Percentiles rank a stretch among this genome's conserved stretches.
Conservation (phyloP, 2,113 vertebrate species). For the Chiloscyllium plagiosum region DNA sequence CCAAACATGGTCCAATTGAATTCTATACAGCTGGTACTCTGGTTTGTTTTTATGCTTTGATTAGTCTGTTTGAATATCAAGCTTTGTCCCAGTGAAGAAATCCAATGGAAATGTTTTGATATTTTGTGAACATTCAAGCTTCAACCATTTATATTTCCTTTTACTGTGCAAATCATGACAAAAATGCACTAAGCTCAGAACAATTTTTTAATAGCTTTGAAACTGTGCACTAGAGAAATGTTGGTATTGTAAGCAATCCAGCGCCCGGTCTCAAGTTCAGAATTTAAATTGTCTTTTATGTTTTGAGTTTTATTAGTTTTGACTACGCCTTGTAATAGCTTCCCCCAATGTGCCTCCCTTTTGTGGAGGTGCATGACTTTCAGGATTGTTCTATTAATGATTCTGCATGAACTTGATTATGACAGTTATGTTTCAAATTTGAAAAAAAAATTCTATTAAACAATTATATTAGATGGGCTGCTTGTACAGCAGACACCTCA, state of each 20-base stretch:
- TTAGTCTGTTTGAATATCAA: background rate
- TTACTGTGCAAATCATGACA: background rate
- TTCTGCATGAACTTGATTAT: background rate
- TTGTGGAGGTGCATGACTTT: background rate
- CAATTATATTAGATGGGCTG: background rate
- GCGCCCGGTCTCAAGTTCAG: background rate
- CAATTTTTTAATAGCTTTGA: background rate
- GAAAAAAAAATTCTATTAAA: background rate
- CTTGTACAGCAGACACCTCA: background rate
- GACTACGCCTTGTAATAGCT: background rate
- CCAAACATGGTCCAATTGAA: no score
- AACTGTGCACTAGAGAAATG: background rate
- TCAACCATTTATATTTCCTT: background rate
- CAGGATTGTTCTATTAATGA: background rate
- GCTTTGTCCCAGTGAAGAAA: background rate
- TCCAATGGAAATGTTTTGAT: background rate
- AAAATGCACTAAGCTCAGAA: background rate
- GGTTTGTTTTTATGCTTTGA: background rate
- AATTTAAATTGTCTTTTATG: background rate
- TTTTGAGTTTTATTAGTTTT: slow-evolving; percentile 9
- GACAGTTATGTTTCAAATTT: background rate
- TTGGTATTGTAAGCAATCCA: slow-evolving; percentile 6
- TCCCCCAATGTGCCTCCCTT: background rate
- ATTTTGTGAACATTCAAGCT: background rate
- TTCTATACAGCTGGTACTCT: no score